Conservation (phyloP, 1,140 invertebrate genomes). For the Chrysomallon squamiferum region DNA sequence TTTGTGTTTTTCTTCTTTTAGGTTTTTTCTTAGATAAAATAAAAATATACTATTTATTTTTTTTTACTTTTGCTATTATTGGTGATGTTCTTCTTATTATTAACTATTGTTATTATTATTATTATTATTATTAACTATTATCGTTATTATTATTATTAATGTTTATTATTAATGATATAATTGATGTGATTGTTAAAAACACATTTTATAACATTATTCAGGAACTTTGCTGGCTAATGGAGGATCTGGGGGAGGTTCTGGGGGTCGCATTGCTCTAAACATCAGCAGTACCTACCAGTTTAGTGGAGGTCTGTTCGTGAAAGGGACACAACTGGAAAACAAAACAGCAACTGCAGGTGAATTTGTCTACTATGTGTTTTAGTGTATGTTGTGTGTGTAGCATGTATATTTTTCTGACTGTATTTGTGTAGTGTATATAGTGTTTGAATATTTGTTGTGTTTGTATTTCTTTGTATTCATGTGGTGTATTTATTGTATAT, state of each 20-base stretch:
- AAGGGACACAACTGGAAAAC: conserved; percentile 11
- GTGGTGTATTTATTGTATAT: too few species aligned
- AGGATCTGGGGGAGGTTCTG: conserved; percentile 37
- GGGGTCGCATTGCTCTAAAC: conserved; percentile 34
- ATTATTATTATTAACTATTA: background rate
- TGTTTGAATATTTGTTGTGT: too few species aligned
- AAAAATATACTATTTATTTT: too few species aligned
- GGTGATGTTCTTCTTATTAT: too few species aligned
- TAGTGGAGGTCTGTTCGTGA: conserved; percentile 17
- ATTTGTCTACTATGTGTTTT: background rate
- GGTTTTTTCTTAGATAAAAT: too few species aligned
- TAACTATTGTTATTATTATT: background rate
- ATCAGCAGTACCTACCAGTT: conserved; percentile 21
- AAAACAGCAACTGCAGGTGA: conserved; percentile 34
- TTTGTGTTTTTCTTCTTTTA: too few species aligned
- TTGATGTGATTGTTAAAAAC: background rate
- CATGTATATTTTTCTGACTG: background rate
- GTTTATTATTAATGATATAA: background rate
- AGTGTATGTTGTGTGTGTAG: too few species aligned
- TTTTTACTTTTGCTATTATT: too few species aligned
- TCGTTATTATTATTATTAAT: background rate
- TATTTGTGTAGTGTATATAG: too few species aligned
- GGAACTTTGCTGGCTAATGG: conserved; percentile 35
- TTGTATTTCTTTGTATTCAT: too few species aligned
- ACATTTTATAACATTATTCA: conserved; percentile 2